Evolutionary conservation across 2,797 vertebrate species (phyloP), one percentile per base, ranked within the genome.

Genomic region (Chelon auratus): DNA sequence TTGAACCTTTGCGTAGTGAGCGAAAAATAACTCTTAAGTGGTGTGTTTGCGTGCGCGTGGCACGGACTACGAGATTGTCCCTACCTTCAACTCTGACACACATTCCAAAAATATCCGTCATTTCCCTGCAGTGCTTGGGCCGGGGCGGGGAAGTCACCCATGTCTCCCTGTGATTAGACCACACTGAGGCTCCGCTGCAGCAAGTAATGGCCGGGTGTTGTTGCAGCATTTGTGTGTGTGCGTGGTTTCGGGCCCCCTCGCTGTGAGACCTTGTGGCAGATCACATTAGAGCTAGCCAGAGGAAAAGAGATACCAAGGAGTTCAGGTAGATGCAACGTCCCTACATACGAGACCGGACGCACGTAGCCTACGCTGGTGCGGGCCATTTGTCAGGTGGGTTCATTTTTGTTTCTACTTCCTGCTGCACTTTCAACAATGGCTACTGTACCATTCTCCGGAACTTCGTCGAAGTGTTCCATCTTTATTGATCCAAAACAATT

Each of bases 161-260:
- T 0, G 18, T 62, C 63, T 71, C 58, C 59, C 61, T 79, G 36
- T 79, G 65, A 76, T 79, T 77, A 77, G 40, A 62, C 45, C 40
- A 30, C 56, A 58, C n/a, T 0, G 9, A 59, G 78, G 59, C 68
- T 65, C 47, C 76, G 50, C 56, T 66, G 53, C 52, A 50, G 65
- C 15, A 18, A n/a, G 43, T 77, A 80, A 83, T 80, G 48, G 62
- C 48, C 58, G 54, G 58, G 68, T 83, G 69, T 51, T 20, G 62
- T 33, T 4, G 1, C 14, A 39, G 47, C 45, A 57, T 59, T 48
- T 68, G 18, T 53, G 17, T 63, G 53, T 56, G 55, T 37, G 56
- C 12, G 39, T 62, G 30, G 30, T 33, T 33, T 33, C 30, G 3
- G 30, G 30, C 30, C 30, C 30, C 30, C 30, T 33, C 7, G 30